These are phyloP conservation scores for Cremastobaeus sp. DNA, from an alignment of 2,888 invertebrate genomes.

Conservation along the genomic window DNA sequence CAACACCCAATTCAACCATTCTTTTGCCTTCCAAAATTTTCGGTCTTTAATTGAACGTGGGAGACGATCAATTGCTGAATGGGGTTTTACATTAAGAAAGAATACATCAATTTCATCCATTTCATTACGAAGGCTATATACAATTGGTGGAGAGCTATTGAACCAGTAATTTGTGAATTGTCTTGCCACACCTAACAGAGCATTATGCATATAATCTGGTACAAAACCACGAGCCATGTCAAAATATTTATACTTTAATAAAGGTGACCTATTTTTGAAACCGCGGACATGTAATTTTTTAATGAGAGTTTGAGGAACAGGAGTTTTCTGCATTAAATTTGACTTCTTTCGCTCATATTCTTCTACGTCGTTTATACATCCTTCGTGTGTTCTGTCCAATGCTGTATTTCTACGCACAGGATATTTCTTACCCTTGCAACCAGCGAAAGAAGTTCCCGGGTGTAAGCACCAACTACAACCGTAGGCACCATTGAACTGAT, in stretches of 20 bases:
- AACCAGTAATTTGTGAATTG: constrained; percentile 19
- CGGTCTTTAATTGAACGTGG: too few relatives aligned
- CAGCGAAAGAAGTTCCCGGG: neutral
- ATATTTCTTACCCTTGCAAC: neutral
- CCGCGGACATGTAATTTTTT: neutral
- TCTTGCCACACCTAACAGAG: constrained; percentile 1
- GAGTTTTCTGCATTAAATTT: too few relatives aligned
- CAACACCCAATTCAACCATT: constrained; percentile 12
- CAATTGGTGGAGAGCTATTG: too few relatives aligned
- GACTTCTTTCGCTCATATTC: neutral
- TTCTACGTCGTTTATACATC: neutral
- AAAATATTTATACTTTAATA: neutral
- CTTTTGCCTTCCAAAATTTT: constrained; percentile 19
- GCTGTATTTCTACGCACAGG: neutral
- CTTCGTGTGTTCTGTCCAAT: neutral
- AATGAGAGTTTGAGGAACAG: neutral
- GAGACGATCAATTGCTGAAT: neutral
- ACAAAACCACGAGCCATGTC: constrained; percentile 7
- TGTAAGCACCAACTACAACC: neutral
- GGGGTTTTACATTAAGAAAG: neutral
- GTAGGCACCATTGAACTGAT: neutral
- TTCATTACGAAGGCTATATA: neutral
- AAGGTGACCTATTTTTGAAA: too few relatives aligned
- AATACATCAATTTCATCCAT: constrained; percentile 7
- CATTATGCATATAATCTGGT: too few relatives aligned